Conservation (phyloP, 2,888 invertebrate species). For the Lasioglossum lativentre region DNA sequence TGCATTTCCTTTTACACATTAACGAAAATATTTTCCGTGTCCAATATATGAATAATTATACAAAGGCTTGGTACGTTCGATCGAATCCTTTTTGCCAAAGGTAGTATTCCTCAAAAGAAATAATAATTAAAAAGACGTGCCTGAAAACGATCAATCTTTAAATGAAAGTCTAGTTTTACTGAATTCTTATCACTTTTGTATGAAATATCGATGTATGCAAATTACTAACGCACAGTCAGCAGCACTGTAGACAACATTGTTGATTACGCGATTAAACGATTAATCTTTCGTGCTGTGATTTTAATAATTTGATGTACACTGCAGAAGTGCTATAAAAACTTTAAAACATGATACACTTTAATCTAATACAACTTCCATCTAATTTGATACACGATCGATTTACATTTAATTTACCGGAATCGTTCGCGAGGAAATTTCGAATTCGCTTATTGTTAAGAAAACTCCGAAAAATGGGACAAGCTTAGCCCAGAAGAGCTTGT, state of each 20-base stretch:
- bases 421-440: neutral
- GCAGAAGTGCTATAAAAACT: neutral
- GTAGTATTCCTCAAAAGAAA: neutral
- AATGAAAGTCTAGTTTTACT: neutral
- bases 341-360: neutral
- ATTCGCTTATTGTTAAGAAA: neutral
- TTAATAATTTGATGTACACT: neutral
- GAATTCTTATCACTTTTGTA: neutral
- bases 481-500: neutral
- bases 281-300: neutral
- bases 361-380: neutral
- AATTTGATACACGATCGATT: neutral
- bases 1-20: neutral
- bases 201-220: neutral
- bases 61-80: neutral
- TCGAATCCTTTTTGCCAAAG: neutral
- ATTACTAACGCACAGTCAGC: neutral
- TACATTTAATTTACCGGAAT: neutral
- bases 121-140: neutral
- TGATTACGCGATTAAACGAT: too few species aligned
- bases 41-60: neutral
- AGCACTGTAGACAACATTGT: neutral
- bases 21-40: neutral
- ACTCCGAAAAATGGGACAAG: neutral
- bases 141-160: neutral